Evolutionary conservation across 2,113 vertebrate genomes (phyloP), one percentile per base, ranked within the genome.

Genomic region (Lathamus discolor): DNA sequence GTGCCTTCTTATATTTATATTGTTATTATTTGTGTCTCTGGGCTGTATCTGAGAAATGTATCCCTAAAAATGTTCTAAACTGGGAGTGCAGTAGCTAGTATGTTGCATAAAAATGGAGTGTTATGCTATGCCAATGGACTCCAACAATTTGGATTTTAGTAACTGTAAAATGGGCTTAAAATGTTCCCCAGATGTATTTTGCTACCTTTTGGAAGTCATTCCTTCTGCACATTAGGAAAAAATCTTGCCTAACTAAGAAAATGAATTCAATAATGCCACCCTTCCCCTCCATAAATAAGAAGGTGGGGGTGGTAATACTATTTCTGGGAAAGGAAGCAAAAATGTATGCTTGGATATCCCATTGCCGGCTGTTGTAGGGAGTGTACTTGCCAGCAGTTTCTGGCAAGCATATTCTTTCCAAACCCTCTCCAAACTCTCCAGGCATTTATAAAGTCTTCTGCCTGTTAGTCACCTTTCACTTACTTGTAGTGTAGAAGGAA

Each of bases 381-480:
- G 28, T 41, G 12, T 80, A 76, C 80, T 96, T 93, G 93, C 90
- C 94, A 90, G 83, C 54, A 86, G 49, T 86, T 95, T 88, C 62
- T 97, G 93, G 79, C 93, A 94, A 82, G 72, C 28, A 43, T 82
- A 10, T 55, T 90, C 14, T 52, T 92, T 88, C 81, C 89, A 90
- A 92, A 83, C 8, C 12, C 33, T 86, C 59, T 94, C 57, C 78
- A 79, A 77, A 83, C 52, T 91, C 92, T 92, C 85, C 92, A 96
- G 72, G 78, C 82, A 69, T 92, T 94, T 83, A 66, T 80, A 92
- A 93, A 85, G 84, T 75, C 81, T 89, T 94, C 81, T 94, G 87
- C 95, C 43, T 91, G 37, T 84, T 95, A 93, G 73, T 92, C 79
- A 86, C 94, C 86, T 96, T 95, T 96, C 87, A 83, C 94, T 92